Base-by-base conservation (phyloP, 1,140 invertebrate genomes). In the Anthonomus grandis region DNA sequence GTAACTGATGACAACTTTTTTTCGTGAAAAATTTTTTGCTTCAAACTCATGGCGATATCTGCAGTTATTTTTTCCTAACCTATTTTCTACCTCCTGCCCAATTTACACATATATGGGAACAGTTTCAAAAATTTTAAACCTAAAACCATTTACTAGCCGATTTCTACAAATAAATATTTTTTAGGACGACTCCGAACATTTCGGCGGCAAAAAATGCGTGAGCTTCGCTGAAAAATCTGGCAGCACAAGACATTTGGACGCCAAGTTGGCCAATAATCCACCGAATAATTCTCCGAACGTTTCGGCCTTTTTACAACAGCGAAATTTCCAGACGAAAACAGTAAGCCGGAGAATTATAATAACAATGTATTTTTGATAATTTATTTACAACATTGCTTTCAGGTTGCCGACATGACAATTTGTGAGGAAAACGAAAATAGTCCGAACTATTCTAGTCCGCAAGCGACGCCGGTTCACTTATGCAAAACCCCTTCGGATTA, bases 231-330 rank as follows among this genome's bases (percentile, higher is more conserved):
- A 86, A 54, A 73, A 74, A 41, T 69, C 65, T 36, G 54, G 66
- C 13, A 55, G 59, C 44, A 61, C 64, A 3, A 62, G 61, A 47
- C 34, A 62, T 15, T 39, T 62, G 36, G 62, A 67, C 31, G 62
- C 75, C 79, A 78, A 79, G 44, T 59, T 63, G 22, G 15, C 15
- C 12, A 49, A 10, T 12, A 61, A 62, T 47, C 85, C 84, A 24
- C 85, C 85, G 48, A 85, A 85, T 31, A 87, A 87, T 69, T 86
- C 85, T 21, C 85, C 86, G 22, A 86, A 86, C 72, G 82, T 85
- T 60, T 84, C 83, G 27, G 76, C 81, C 57, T 75, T 79, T 57
- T 65, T 77, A 64, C 73, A 73, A 52, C 77, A 80, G 64, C 54
- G 42, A 4, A 59, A 51, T 17, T 66, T 75, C 59, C 68, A 81